Evolutionary conservation across 1,140 invertebrate species (phyloP), one percentile per base, ranked within the genome.

Genomic region (Drosophila nasuta): DNA sequence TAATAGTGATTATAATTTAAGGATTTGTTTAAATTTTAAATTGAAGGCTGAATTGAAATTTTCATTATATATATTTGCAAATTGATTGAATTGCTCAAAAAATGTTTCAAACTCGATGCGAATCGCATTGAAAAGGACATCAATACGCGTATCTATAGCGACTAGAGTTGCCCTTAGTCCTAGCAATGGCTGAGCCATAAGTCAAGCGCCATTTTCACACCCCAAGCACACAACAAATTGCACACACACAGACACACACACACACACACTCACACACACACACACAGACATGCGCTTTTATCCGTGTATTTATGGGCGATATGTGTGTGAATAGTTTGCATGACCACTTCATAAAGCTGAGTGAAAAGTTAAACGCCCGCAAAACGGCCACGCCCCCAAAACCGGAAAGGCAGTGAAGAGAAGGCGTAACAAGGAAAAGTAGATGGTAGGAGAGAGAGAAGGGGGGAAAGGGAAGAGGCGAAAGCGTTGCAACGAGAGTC

Each of bases 281-380:
- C 11, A 58, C 5, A 58, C 11, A 25, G 4, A 43, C 33, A 7
- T 3, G 25, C 11, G 8, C 8, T 25, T 1, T 7, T 35, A 49
- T 25, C 7, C 45, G 5, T 38, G 28, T 35, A 38, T 60, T 52
- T 70, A 20, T 54, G 46, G 8, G 35, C 15, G 11, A 28, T 54
- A 10, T 17, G 41, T 62, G 48, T 20, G 68, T 57, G 25, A 5
- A 56, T 62, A 74, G 71, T 74, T 74, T 69, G 71, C 71, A 69
- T 74, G 65, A 74, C 71, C 71, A 74, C 65, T 74, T 74, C 65
- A 74, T 74, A 74, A 74, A 62, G 71, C 65, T 76, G 72, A 79
- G 58, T 76, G 60, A 73, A 68, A 72, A 73, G 70, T 77, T 81
- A 74, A 82, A 73, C 82, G 73, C 62, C 79, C 75, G 65, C 54